Conservation (phyloP, 2,888 invertebrate genomes). For the Ligdia adustata region DNA sequence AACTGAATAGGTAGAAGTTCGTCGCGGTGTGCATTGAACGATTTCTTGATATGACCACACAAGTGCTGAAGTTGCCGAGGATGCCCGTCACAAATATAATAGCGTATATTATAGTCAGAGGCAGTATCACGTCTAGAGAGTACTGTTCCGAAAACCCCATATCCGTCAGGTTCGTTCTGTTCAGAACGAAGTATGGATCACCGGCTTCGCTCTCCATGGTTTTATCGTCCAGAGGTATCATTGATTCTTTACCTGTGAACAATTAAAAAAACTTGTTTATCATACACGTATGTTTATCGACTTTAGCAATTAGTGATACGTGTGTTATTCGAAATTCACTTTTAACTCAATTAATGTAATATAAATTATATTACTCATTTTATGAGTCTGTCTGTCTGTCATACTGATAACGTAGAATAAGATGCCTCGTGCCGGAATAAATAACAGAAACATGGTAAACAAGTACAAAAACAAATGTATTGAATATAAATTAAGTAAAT, state of each 20-base stretch:
- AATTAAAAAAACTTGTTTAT: slow-evolving; percentile 36
- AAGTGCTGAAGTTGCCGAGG: slow-evolving; percentile 91
- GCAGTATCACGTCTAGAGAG: slow-evolving; percentile 85
- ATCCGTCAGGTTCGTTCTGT: slow-evolving; percentile 58
- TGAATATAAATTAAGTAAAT: too few relatives aligned
- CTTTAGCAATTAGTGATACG: too few relatives aligned
- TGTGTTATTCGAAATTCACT: too few relatives aligned
- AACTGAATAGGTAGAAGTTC: slow-evolving; percentile 92
- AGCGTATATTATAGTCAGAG: slow-evolving; percentile 87
- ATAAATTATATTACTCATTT: too few relatives aligned
- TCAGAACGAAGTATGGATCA: slow-evolving; percentile 46
- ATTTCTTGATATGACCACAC: slow-evolving; percentile 90
- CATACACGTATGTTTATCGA: not conserved
- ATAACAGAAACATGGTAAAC: too few relatives aligned
- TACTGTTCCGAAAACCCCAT: slow-evolving; percentile 69
- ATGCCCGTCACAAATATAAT: slow-evolving; percentile 89
- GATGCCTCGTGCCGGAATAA: too few relatives aligned
- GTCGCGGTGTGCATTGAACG: slow-evolving; percentile 93
- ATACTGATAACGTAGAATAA: too few relatives aligned
- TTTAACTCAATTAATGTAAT: too few relatives aligned
- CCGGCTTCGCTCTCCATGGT: slow-evolving; percentile 56
- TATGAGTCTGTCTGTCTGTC: too few relatives aligned
- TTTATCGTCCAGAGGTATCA: slow-evolving; percentile 42
- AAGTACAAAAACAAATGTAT: too few relatives aligned
- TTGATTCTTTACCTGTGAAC: slow-evolving; percentile 54